Evolutionary conservation across 2,113 vertebrate species (phyloP), one percentile per base, ranked within the genome.

Genomic region (Cacatua alba): DNA sequence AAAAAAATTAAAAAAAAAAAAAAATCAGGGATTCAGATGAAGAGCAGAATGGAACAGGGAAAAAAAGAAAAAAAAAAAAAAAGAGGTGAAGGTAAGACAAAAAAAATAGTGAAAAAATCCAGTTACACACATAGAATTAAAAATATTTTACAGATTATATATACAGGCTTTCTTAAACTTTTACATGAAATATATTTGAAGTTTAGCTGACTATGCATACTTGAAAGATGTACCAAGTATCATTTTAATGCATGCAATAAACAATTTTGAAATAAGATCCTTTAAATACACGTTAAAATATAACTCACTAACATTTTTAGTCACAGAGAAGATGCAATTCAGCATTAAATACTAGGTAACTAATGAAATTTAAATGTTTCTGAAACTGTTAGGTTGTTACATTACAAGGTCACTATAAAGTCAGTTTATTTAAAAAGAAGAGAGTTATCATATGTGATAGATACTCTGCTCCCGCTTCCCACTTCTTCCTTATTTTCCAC

Each of bases 81-180:
- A 75, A 97, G 48, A 98, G 88, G 65, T 95, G 86, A 92, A 97
- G 92, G 95, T 95, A 97, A 97, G 97, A 96, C 97, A 97, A 96
- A 97, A 97, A 91, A 96, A 80, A 94, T 59, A 92, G 49, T 91
- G 82, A 85, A 96, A 97, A 95, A 97, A 97, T 25, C 2, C 72
- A 89, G 80, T 96, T 94, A 96, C 70, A 95, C 33, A 93, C 31
- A 82, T 33, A 26, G 67, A 88, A 96, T 51, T 67, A 25, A 67
- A 82, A 53, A 87, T 79, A 51, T 20, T 25, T 60, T 24, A 90
- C 62, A 92, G 24, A 78, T 84, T 53, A 62, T 19, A 84, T 6
- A 90, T 5, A 90, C 3, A 85, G 33, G 39, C 4, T 76, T 79
- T 72, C 49, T 82, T 9, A 85, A 75, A 39, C 10, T 72, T 82